phyloP scores from a whole-genome alignment of 2,888 invertebrate genomes.

The Ichneumoninae sp. region DNA sequence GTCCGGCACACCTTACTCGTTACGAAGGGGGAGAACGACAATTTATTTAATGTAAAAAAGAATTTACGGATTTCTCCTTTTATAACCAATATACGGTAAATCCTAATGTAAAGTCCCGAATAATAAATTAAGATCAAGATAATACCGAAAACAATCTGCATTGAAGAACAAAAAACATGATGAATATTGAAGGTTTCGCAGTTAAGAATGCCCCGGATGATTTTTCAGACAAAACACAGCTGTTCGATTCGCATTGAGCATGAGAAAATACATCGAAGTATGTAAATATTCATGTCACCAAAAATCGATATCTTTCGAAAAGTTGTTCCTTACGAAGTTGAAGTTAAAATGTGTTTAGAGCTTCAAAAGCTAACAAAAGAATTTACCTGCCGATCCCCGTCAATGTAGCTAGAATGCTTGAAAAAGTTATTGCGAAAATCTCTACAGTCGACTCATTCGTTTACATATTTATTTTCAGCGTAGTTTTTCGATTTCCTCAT shows the following conservation, averaged over 20 bases:
- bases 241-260: too few relatives aligned
- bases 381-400: too few relatives aligned
- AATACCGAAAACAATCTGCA: too few relatives aligned
- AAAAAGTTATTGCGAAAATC: neutral
- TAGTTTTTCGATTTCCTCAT: constrained; percentile 17
- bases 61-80: too few relatives aligned
- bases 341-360: too few relatives aligned
- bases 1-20: constrained; percentile 4
- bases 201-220: neutral
- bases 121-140: neutral
- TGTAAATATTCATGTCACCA: too few relatives aligned
- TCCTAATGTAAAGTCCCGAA: too few relatives aligned
- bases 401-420: neutral
- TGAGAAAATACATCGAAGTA: neutral
- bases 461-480: constrained; percentile 2
- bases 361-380: too few relatives aligned
- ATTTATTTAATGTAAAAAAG: neutral
- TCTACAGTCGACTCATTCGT: neutral
- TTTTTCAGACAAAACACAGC: too few relatives aligned
- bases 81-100: too few relatives aligned
- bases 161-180: too few relatives aligned
- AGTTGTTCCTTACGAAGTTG: neutral
- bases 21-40: neutral
- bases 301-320: neutral
- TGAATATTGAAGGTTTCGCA: too few relatives aligned